These are phyloP conservation scores for Adineta ricciae DNA, from an alignment of 2,888 invertebrate species.

Conservation along the genomic window DNA sequence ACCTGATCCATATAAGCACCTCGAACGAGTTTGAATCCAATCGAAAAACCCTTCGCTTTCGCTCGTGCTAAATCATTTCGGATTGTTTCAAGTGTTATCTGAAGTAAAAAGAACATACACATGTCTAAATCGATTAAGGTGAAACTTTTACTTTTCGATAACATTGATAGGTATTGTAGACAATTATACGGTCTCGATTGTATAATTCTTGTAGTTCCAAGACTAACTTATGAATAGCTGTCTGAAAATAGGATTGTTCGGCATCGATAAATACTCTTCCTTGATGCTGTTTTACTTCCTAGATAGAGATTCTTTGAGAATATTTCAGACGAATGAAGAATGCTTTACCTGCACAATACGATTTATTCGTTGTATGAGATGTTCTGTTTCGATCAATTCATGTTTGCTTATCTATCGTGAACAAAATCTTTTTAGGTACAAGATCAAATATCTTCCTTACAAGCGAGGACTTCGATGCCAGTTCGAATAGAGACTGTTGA, in stretches of 20 bases:
- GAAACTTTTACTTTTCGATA: constrained; percentile 62
- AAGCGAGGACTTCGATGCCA: not conserved
- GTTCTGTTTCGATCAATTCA: not conserved
- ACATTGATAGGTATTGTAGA: constrained; percentile 97
- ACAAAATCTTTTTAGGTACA: not conserved
- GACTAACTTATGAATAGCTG: constrained; percentile 88
- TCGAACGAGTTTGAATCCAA: constrained; percentile 91
- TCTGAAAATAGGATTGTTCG: constrained; percentile 98
- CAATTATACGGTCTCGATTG: constrained; percentile 70
- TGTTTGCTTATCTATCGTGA: not conserved
- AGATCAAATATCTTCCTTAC: no score
- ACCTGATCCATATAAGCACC: constrained; percentile 96
- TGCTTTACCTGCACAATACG: not conserved
- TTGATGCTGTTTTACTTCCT: constrained; percentile 75
- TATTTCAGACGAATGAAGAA: no score
- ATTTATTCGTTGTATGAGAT: not conserved
- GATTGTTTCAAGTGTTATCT: constrained; percentile 59
- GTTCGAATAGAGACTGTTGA: not conserved
- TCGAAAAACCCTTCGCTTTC: constrained; percentile 85
- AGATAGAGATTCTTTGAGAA: constrained; percentile 34
- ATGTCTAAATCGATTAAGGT: not conserved
- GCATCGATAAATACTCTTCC: constrained; percentile 98
- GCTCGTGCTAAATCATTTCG: constrained; percentile 87
- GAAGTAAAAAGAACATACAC: not conserved
- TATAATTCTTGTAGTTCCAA: constrained; percentile 93